Evolutionary conservation across 2,888 invertebrate species (phyloP).

Genomic region (Glaucopsyche alexis): DNA sequence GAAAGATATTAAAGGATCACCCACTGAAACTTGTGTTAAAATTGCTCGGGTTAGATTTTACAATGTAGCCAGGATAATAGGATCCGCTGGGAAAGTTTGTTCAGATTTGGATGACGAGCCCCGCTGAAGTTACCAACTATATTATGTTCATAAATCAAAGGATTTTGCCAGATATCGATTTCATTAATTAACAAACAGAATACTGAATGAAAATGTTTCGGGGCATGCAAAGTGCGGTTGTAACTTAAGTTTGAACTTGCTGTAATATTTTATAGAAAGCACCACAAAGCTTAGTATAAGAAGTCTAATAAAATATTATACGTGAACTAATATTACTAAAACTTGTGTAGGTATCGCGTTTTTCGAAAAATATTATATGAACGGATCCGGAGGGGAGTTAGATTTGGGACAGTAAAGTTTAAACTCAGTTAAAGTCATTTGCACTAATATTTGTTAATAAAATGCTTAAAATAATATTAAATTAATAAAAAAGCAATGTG

Average conservation of each 20-base stretch:
- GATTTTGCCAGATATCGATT: constrained; percentile 47
- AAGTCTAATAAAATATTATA: too few species aligned
- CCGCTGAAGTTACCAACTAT: constrained; percentile 54
- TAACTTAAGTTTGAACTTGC: not conserved
- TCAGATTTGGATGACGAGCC: constrained; percentile 55
- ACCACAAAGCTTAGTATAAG: not conserved
- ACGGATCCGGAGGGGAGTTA: too few species aligned
- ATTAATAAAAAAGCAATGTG: too few species aligned
- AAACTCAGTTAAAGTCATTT: too few species aligned
- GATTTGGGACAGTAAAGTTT: too few species aligned
- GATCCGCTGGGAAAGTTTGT: constrained; percentile 28
- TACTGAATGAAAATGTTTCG: constrained; percentile 26
- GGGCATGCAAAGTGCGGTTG: not conserved
- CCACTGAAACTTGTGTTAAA: constrained; percentile 39
- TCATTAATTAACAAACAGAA: constrained; percentile 34
- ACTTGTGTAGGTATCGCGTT: too few species aligned
- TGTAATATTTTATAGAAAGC: not conserved
- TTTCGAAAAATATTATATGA: too few species aligned
- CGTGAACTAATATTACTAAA: too few species aligned
- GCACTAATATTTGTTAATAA: too few species aligned
- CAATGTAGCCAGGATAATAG: constrained; percentile 15
- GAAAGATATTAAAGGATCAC: constrained; percentile 42
- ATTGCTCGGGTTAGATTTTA: constrained; percentile 24
- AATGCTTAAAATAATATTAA: too few species aligned
- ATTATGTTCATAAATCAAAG: constrained; percentile 59